phyloP scores from a whole-genome alignment of 2,888 invertebrate genomes.

The Rhagonycha fulva region DNA sequence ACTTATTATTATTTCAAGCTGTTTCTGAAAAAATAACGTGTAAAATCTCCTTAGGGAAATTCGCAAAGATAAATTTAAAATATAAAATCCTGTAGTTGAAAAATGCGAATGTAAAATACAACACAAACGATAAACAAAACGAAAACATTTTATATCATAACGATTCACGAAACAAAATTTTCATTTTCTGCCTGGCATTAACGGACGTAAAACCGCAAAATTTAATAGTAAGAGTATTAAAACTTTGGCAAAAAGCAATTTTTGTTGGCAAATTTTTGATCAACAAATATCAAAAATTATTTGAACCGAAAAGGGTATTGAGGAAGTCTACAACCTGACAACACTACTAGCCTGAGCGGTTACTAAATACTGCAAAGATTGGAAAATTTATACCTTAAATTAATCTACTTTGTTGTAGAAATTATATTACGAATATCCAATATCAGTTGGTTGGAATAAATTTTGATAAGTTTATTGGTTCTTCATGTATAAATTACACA shows the following conservation, averaged over 20 bases:
- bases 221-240: not conserved
- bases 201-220: not conserved
- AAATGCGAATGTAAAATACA: not conserved
- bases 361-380: too few relatives aligned
- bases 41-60: not conserved
- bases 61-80: not conserved
- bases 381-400: too few relatives aligned
- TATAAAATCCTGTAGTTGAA: not conserved
- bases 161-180: not conserved
- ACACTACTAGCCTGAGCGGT: too few relatives aligned
- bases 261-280: too few relatives aligned
- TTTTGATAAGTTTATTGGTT: not conserved
- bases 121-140: not conserved
- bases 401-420: not conserved
- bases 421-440: not conserved
- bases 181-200: not conserved
- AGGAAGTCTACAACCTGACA: too few relatives aligned
- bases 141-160: not conserved
- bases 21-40: not conserved
- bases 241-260: too few relatives aligned
- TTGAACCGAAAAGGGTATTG: too few relatives aligned
- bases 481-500: not conserved
- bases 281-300: too few relatives aligned
- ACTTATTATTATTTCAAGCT: not conserved
- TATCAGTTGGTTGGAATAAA: not conserved